These are phyloP conservation scores for Zaprionus davidi DNA, from an alignment of 1,140 invertebrate species.

Conservation along the genomic window DNA sequence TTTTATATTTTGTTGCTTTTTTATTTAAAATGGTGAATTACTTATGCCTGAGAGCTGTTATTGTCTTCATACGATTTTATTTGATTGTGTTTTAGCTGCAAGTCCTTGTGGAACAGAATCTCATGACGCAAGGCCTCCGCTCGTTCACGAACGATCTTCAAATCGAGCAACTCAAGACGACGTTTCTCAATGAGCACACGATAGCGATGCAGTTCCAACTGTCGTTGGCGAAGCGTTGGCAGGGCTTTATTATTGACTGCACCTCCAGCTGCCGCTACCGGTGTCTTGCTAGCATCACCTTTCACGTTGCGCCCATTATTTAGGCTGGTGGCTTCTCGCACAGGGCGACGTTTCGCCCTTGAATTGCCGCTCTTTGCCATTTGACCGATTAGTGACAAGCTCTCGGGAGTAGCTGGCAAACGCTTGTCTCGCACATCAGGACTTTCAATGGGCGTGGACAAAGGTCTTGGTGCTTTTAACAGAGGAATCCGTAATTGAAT, in stretches of 20 bases:
- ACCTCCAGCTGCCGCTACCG: background rate
- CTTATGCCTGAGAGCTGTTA: conserved; percentile 65
- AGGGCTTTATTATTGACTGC: conserved; percentile 23
- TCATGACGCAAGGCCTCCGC: conserved; percentile 68
- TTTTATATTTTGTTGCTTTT: background rate
- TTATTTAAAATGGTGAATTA: background rate
- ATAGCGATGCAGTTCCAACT: conserved; percentile 68
- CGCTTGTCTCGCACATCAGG: background rate
- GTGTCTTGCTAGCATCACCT: conserved; percentile 2
- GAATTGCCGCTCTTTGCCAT: background rate
- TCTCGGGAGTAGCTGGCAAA: conserved; percentile 4
- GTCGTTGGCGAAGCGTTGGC: conserved; percentile 65
- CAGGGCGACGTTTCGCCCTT: conserved; percentile 32
- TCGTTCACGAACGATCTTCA: conserved; percentile 70
- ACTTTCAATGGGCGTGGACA: background rate
- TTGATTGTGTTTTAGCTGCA: conserved; percentile 66
- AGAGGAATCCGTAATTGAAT: conserved; percentile 40
- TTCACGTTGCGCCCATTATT: background rate
- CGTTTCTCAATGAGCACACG: conserved; percentile 67
- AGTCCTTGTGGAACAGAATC: conserved; percentile 73
- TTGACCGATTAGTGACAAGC: background rate
- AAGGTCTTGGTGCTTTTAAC: conserved; percentile 16
- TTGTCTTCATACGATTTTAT: conserved; percentile 63
- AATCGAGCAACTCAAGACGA: conserved; percentile 66
- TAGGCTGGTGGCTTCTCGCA: background rate